Conservation (phyloP, 2,797 vertebrate species). For the Peromyscus attwateri region DNA sequence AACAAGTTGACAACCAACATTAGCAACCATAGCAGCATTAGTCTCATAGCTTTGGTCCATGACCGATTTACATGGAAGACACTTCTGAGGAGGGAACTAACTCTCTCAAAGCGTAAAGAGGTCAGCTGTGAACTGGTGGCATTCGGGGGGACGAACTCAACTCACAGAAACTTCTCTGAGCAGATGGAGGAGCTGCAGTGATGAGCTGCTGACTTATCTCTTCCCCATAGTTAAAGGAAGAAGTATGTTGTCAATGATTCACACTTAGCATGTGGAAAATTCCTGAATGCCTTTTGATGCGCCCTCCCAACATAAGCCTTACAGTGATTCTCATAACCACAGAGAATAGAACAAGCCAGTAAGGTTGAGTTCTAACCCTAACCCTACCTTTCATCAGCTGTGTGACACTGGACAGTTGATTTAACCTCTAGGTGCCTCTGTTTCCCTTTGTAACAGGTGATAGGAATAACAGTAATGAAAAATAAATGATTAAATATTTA, state of each 20-base stretch:
- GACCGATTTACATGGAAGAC: not conserved
- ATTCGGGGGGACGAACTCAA: not conserved
- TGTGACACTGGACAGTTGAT: not conserved
- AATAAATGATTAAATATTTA: not conserved
- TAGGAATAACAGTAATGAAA: not conserved
- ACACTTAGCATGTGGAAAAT: not conserved
- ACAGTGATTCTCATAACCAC: not conserved
- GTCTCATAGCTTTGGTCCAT: not conserved
- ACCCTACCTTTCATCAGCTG: not conserved
- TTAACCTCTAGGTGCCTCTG: not conserved
- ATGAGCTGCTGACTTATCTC: not conserved
- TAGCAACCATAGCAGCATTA: not conserved
- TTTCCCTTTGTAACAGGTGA: not conserved
- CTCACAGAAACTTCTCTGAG: not conserved
- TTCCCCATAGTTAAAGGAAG: not conserved
- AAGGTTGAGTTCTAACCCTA: not conserved
- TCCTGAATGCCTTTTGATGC: not conserved
- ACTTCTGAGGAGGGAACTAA: not conserved
- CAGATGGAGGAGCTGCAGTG: not conserved
- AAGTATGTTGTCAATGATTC: not conserved
- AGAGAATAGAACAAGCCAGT: not conserved
- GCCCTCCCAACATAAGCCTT: not conserved
- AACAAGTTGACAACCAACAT: not conserved
- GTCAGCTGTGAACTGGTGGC: not conserved
- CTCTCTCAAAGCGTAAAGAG: not conserved